Evolutionary conservation across 1,140 invertebrate species (phyloP).

Genomic region (Penaeus japonicus): DNA sequence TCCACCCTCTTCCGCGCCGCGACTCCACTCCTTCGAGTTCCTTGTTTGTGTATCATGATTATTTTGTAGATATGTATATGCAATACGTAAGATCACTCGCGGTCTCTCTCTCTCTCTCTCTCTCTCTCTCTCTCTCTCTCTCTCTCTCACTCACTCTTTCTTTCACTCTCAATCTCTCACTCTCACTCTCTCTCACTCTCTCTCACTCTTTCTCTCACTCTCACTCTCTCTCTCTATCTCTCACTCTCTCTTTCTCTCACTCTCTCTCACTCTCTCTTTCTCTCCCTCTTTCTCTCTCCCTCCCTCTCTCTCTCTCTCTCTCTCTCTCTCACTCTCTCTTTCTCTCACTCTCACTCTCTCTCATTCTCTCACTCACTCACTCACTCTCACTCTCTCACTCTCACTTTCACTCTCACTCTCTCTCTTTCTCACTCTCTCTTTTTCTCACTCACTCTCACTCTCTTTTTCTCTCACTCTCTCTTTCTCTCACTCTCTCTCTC

Average conservation of each 20-base stretch:
- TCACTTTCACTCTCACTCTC: not conserved
- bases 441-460: not conserved
- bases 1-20: no score
- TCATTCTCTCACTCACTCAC: not conserved
- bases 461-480: not conserved
- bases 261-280: not conserved
- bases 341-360: not conserved
- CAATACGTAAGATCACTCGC: no score
- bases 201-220: not conserved
- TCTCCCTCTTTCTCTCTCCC: not conserved
- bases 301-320: not conserved
- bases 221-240: not conserved
- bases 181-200: not conserved
- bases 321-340: not conserved
- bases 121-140: no score
- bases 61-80: not conserved
- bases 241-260: conserved; percentile 3
- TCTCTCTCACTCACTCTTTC: no score
- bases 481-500: not conserved
- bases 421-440: not conserved
- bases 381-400: not conserved
- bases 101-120: no score
- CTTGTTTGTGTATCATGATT: no score
- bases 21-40: no score
- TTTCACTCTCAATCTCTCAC: no score